Conservation (phyloP, 2,113 vertebrate genomes). For the Austrofundulus limnaeus region DNA sequence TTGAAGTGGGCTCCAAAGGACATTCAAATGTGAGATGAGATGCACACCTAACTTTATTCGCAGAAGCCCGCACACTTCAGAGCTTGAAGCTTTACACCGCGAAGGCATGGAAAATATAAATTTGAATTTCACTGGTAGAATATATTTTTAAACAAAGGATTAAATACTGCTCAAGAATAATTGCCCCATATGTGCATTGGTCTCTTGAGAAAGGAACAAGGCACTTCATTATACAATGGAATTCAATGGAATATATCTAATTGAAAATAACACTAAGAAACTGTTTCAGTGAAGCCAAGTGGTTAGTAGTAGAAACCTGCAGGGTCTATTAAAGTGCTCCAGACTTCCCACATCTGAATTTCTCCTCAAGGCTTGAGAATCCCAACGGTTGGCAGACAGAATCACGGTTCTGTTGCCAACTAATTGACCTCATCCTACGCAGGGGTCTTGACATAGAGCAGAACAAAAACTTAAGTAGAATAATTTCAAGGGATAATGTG, state of each 20-base stretch:
- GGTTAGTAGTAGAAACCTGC: slow-evolving; percentile 36
- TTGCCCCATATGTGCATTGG: slow-evolving; percentile 39
- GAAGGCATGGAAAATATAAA: slow-evolving; percentile 18
- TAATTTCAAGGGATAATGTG: slow-evolving; percentile 10
- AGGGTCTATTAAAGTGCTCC: slow-evolving; percentile 51
- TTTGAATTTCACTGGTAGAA: slow-evolving; percentile 26
- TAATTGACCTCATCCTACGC: slow-evolving; percentile 37
- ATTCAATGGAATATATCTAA: slow-evolving; percentile 57
- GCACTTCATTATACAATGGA: slow-evolving; percentile 52
- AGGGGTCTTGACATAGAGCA: slow-evolving; percentile 17
- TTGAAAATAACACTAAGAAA: slow-evolving; percentile 49
- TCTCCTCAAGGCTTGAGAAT: slow-evolving; percentile 30
- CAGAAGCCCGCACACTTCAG: slow-evolving; percentile 16
- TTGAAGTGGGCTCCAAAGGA: slow-evolving; percentile 49
- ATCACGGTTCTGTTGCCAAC: slow-evolving; percentile 5
- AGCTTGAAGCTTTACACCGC: neutral
- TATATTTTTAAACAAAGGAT: slow-evolving; percentile 47
- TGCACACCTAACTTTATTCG: slow-evolving; percentile 23
- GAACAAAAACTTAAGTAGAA: slow-evolving; percentile 26
- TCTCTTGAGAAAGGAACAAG: slow-evolving; percentile 29
- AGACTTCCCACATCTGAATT: slow-evolving; percentile 36
- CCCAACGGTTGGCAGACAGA: slow-evolving; percentile 2
- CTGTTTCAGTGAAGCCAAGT: slow-evolving; percentile 37
- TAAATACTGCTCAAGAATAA: slow-evolving; percentile 53
- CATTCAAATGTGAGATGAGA: slow-evolving; percentile 43